Evolutionary conservation across 2,797 vertebrate genomes (phyloP), one percentile per base, ranked within the genome.

Genomic region (Notamacropus eugenii): DNA sequence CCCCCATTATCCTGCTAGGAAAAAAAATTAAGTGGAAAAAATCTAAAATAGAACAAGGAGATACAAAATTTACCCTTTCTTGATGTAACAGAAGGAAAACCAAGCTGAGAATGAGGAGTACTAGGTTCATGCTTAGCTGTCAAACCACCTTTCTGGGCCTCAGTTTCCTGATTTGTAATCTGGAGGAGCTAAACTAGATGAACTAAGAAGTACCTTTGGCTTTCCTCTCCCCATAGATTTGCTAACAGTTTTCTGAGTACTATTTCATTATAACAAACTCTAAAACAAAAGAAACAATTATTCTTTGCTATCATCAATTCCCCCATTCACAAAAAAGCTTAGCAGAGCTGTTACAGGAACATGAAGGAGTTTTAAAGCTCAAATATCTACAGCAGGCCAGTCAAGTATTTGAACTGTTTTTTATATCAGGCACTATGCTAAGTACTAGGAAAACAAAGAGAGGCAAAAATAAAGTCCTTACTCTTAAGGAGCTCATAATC

Each of bases 211-310:
- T 24, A n/a, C n/a, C 67, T 74, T 24, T 2, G 10, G n/a, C 19
- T 82, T 40, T 24, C 46, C 59, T 96, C 94, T 97, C 27, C 9
- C 34, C 22, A 12, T 27, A 54, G 52, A 92, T 62, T 74, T 82
- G 91, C 95, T 92, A 40, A 31, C 29, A 92, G 74, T 0, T 4
- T 2, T 55, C 14, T 4, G 22, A 91, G 46, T 14, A 16, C 55
- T 46, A 56, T 95, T 95, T 94, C 91, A 93, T 62, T n/a, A 10
- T 59, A 93, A 95, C 55, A 95, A 97, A 96, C 55, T 90, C 34
- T 5, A 22, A 74, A 46, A 82, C n/a, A 82, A 40, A 34, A 24
- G n/a, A 87, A 87, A 50, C 40, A 87, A 11, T 87, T 40, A 24
- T 93, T 57, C 54, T 92, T 95, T 52, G 92, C 54, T 22, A 24